A percentile compares a stretch with the other conserved stretches of the same genome.
Conservation (phyloP, 2,888 invertebrate species). For the Metacarcinus magister region DNA sequence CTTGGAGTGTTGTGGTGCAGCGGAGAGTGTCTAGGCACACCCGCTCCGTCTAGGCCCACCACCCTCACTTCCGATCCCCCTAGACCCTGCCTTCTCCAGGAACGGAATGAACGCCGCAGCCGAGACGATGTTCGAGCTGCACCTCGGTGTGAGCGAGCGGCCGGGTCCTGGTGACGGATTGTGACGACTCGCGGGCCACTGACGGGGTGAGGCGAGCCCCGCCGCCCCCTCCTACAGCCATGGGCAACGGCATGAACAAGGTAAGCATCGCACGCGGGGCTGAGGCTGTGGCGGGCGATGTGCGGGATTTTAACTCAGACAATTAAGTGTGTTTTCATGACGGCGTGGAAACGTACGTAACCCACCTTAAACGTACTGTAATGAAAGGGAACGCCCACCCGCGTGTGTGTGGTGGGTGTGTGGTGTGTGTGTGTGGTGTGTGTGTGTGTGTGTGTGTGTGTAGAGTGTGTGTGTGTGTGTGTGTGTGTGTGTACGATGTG, state of each 20-base stretch:
- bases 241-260: conserved; percentile 67
- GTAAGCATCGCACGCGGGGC: neutral
- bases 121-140: conserved; percentile 18
- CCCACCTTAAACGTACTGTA: neutral
- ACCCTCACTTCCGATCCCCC: neutral
- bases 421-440: too few relatives aligned
- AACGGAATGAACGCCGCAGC: conserved; percentile 11
- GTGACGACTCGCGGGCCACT: conserved; percentile 30
- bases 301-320: neutral
- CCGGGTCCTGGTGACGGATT: neutral
- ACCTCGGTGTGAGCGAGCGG: conserved; percentile 1
- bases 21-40: neutral
- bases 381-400: neutral
- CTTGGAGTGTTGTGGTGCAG: neutral
- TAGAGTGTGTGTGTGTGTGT: conserved; percentile 31
- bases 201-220: conserved; percentile 6
- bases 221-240: neutral
- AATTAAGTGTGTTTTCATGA: neutral
- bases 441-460: conserved; percentile 39
- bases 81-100: neutral
- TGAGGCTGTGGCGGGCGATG: neutral
- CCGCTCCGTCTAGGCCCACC: neutral
- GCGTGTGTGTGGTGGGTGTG: too few relatives aligned
- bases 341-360: neutral
- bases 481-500: conserved; percentile 7